Base-by-base conservation (phyloP, 1,140 invertebrate species). In the Pogonognathellus flavescens region DNA sequence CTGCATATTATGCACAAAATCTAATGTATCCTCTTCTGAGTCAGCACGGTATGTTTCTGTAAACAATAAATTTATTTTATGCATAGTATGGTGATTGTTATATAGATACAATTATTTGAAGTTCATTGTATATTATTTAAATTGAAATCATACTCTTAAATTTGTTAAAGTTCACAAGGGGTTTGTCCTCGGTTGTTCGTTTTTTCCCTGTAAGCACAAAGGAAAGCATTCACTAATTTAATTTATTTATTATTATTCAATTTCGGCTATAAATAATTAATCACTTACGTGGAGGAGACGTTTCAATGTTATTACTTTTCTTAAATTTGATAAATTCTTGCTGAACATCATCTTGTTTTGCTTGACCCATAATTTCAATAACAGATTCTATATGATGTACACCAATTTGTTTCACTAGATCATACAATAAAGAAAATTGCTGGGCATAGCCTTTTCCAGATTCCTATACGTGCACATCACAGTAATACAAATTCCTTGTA, bases 1-100 rank as follows among this genome's bases (percentile, higher is more conserved):
- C 10, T 59, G 16, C 55, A 62, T 57, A 59, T 82, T 82, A 31
- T 82, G 14, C 1, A 82, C 81, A 62, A 82, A 82, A 82, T 82
- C 81, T 14, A 82, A 49, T 9, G 52, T 57, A 55, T 76, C 70
- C 7, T 76, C 70, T 14, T 11, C 41, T 0, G 41, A 0, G 0
- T 76, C 70, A 31, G 18, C 14, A 16, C 41, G 70, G 31, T 41
- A 41, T n/a, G 18, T 7, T 16, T 76, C 70, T 76, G 31, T 13
- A 70, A 70, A 31, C 9, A 10, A 41, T 31, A 14, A 70, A 31
- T 70, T 70, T 25, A 1, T 7, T 8, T 5, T 31, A 41, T 72
- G 31, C 66, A 70, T 49, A 31, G 10, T 10, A 14, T 41, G n/a
- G 10, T 6, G 5, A 60, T 60, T 60, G 8, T 11, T 8, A 53